Percentiles rank a stretch among this genome's conserved stretches.
These are phyloP conservation scores for Gobiocypris rarus DNA, from an alignment of 2,113 vertebrate species.

Conservation along the genomic window DNA sequence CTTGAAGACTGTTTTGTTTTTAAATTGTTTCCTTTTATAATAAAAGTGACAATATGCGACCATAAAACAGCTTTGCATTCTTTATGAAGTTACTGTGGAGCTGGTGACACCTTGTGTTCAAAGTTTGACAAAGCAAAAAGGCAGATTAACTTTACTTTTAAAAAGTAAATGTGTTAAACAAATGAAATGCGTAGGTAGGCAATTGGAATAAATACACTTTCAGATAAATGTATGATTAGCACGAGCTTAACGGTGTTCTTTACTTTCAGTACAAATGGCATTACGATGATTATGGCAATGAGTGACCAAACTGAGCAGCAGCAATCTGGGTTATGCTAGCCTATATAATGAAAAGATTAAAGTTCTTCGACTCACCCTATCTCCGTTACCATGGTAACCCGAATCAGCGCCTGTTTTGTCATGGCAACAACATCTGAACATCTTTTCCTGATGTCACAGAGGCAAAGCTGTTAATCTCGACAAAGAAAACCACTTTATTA, in stretches of 20 bases:
- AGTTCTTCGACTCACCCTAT: not conserved
- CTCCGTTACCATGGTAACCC: slow-evolving; percentile 59
- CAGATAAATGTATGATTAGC: not conserved
- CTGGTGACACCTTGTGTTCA: slow-evolving; percentile 55
- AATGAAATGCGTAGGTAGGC: not conserved
- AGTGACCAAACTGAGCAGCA: not conserved
- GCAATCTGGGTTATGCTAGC: not conserved
- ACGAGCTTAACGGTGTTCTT: not conserved
- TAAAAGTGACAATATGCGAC: slow-evolving; percentile 27
- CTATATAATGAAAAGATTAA: not conserved
- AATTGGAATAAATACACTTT: not conserved
- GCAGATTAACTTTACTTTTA: no score
- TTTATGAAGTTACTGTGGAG: slow-evolving; percentile 7
- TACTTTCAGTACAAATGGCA: not conserved
- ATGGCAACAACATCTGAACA: slow-evolving; percentile 58
- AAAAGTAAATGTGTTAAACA: no score
- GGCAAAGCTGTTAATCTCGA: not conserved
- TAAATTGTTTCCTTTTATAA: slow-evolving; percentile 49
- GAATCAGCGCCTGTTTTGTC: slow-evolving; percentile 52
- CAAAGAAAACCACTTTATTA: not conserved
- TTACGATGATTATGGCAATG: not conserved
- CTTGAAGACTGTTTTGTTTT: slow-evolving; percentile 58
- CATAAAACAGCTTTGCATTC: not conserved
- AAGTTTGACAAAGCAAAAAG: no score
- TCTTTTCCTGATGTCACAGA: not conserved